These are phyloP conservation scores for Laticauda laticaudata DNA, from an alignment of 2,113 vertebrate genomes.

Conservation along the genomic window DNA sequence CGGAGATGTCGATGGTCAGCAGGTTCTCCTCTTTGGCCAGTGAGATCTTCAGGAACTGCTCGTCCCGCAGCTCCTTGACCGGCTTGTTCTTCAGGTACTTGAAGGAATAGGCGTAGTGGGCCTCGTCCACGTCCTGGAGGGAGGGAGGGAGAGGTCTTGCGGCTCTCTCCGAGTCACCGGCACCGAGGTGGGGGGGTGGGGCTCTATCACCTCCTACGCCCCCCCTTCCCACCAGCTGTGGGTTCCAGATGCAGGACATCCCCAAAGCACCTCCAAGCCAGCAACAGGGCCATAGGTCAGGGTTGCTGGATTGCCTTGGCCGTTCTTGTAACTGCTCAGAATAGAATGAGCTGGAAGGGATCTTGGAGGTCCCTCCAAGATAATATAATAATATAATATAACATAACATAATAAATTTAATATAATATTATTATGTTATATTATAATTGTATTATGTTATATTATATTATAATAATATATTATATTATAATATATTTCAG, in stretches of 20 bases:
- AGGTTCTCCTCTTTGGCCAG: slow-evolving; percentile 90
- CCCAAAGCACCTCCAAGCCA: background rate
- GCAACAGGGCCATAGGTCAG: background rate
- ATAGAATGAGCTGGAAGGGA: no score
- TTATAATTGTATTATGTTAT: no score
- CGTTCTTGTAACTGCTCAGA: no score
- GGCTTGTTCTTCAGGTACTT: slow-evolving; percentile 98
- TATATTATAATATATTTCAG: no score
- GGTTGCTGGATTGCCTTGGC: no score
- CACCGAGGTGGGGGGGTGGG: background rate
- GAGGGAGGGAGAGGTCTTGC: background rate
- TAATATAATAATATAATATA: no score
- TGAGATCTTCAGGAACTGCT: slow-evolving; percentile 96
- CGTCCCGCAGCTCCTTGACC: slow-evolving; percentile 93
- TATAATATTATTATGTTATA: no score
- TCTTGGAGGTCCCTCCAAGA: no score
- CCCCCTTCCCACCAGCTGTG: background rate
- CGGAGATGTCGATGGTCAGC: slow-evolving; percentile 89
- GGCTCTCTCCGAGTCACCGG: no score
- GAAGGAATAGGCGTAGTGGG: slow-evolving; percentile 94
- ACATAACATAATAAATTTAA: no score
- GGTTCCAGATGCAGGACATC: background rate
- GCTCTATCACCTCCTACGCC: background rate
- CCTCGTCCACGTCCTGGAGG: slow-evolving; percentile 89
- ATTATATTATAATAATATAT: no score